Conservation (phyloP, 2,797 vertebrate genomes). For the Parambassis ranga region DNA sequence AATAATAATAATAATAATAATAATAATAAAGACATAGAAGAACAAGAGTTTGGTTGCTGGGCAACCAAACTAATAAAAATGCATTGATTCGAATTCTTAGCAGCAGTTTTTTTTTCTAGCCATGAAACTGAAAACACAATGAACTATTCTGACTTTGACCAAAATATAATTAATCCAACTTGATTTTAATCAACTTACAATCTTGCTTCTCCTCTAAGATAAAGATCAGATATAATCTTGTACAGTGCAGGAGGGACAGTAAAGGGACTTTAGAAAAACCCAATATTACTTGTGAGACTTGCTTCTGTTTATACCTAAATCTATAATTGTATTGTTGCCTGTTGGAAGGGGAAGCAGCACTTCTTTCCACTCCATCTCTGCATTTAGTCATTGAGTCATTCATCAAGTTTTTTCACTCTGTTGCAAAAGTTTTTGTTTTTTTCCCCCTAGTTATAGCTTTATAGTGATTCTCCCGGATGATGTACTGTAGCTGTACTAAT, state of each 20-base stretch:
- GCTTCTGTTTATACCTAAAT: conserved; percentile 34
- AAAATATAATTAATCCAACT: conserved; percentile 30
- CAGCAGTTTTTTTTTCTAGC: conserved; percentile 27
- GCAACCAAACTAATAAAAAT: too few relatives aligned
- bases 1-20: too few relatives aligned
- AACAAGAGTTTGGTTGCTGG: too few relatives aligned
- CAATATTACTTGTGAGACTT: conserved; percentile 12
- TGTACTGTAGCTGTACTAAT: too few relatives aligned
- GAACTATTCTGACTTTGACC: conserved; percentile 22
- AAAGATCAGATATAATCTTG: too few relatives aligned
- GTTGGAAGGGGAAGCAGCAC: conserved; percentile 20
- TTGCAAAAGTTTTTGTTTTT: neutral
- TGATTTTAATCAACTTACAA: conserved; percentile 14
- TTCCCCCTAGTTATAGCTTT: too few relatives aligned
- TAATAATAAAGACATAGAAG: too few relatives aligned
- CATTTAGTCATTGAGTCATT: conserved; percentile 31
- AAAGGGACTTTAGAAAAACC: conserved; percentile 2
- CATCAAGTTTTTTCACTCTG: conserved; percentile 36
- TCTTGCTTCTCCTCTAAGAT: neutral
- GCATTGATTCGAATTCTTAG: conserved; percentile 43
- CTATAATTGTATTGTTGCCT: conserved; percentile 40
- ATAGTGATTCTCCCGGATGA: too few relatives aligned
- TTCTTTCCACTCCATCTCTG: conserved; percentile 1
- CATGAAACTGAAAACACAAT: conserved; percentile 27
- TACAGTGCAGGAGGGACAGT: neutral